Conservation (phyloP, 1,140 invertebrate genomes). For the Dreissena rostriformis region DNA sequence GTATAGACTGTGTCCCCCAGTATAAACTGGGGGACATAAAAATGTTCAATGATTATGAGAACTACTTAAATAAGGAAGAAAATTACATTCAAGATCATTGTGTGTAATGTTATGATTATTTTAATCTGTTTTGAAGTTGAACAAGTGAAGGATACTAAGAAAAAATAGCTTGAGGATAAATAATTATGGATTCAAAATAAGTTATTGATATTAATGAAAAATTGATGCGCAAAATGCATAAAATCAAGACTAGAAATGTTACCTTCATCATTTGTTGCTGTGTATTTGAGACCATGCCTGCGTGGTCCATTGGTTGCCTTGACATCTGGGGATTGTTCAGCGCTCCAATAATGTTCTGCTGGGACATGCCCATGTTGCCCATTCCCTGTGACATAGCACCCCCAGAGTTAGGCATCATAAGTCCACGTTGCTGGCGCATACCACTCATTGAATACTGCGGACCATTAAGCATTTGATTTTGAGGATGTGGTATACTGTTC, state of each 20-base stretch:
- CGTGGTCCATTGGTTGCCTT: slow-evolving; percentile 68
- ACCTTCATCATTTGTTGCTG: slow-evolving; percentile 70
- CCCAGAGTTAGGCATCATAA: slow-evolving; percentile 57
- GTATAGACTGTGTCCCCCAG: too few species aligned
- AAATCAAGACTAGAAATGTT: too few species aligned
- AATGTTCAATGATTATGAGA: too few species aligned
- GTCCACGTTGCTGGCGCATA: slow-evolving; percentile 34
- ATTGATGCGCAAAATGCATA: neutral
- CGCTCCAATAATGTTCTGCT: slow-evolving; percentile 66
- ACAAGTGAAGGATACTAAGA: too few species aligned
- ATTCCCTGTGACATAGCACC: slow-evolving; percentile 47
- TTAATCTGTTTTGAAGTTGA: too few species aligned
- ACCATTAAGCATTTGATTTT: slow-evolving; percentile 77
- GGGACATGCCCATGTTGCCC: slow-evolving; percentile 65
- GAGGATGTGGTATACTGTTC: slow-evolving; percentile 53
- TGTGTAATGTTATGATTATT: too few species aligned
- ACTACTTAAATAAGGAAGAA: too few species aligned
- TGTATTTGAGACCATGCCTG: slow-evolving; percentile 66
- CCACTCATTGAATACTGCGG: slow-evolving; percentile 70
- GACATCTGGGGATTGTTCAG: slow-evolving; percentile 64
- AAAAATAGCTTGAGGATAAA: too few species aligned
- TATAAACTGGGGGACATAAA: too few species aligned
- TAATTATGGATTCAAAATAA: neutral
- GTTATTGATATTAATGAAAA: neutral
- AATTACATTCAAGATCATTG: too few species aligned